A percentile compares a stretch with the other conserved stretches of the same genome.
Conservation (phyloP, 2,888 invertebrate species). For the Sinelater perroti region DNA sequence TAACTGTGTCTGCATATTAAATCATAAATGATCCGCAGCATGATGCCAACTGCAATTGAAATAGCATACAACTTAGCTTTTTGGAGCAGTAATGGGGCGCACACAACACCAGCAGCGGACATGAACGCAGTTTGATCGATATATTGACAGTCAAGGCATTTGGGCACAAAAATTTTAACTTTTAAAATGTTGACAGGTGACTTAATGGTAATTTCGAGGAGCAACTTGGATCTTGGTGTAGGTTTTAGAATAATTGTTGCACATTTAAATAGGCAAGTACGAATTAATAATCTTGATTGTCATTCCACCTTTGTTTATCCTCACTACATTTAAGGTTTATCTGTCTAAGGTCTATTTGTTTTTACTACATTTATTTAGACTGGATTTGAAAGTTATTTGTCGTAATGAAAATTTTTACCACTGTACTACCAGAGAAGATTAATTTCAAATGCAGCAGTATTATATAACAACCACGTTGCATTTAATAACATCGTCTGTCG, state of each 20-base stretch:
- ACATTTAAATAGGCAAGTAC: too few relatives aligned
- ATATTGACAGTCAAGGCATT: background rate
- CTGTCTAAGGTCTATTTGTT: too few relatives aligned
- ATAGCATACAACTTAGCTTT: background rate
- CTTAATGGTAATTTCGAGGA: background rate
- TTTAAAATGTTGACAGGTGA: conserved; percentile 1
- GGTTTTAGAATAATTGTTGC: background rate
- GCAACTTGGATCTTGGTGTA: background rate
- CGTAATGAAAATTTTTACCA: too few relatives aligned
- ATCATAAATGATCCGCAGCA: background rate
- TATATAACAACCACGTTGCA: too few relatives aligned
- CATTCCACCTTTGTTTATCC: too few relatives aligned
- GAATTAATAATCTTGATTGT: too few relatives aligned
- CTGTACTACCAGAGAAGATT: too few relatives aligned
- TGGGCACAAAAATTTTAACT: conserved; percentile 7
- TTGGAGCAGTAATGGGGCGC: background rate
- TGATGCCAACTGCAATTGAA: background rate
- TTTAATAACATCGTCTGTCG: too few relatives aligned
- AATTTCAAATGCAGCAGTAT: too few relatives aligned
- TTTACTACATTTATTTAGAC: too few relatives aligned
- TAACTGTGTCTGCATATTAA: background rate
- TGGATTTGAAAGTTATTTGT: too few relatives aligned
- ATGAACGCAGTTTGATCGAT: background rate
- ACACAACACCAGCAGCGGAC: background rate
- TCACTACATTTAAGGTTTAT: too few relatives aligned